phyloP scores from a whole-genome alignment of 2,888 invertebrate species.

The Yponomeuta evonymella region DNA sequence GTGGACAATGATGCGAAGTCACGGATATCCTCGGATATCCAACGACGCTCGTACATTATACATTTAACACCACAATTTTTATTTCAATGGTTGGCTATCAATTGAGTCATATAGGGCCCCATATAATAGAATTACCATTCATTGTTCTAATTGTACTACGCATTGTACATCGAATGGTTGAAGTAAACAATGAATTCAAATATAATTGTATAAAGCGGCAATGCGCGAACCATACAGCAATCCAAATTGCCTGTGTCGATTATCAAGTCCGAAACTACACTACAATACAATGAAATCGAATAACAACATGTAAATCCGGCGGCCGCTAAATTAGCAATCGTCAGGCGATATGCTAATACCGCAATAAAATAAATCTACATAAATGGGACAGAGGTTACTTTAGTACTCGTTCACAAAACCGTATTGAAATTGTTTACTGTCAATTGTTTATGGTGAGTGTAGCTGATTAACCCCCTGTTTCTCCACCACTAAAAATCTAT shows the following conservation, averaged over 20 bases:
- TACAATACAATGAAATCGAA: slow-evolving; percentile 6
- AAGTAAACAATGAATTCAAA: too few relatives aligned
- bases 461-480: too few relatives aligned
- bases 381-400: neutral
- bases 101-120: too few relatives aligned
- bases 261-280: neutral
- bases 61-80: too few relatives aligned
- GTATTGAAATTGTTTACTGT: neutral
- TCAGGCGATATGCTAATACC: slow-evolving; percentile 14
- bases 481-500: too few relatives aligned
- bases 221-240: neutral
- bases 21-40: too few relatives aligned
- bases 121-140: too few relatives aligned
- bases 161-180: too few relatives aligned
- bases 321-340: slow-evolving; percentile 12
- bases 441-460: neutral
- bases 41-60: too few relatives aligned
- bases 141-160: too few relatives aligned
- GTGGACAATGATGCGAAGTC: too few relatives aligned
- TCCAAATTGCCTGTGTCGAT: neutral
- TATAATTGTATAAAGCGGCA: neutral
- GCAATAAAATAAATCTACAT: slow-evolving; percentile 14
- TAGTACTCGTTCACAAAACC: neutral
- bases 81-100: too few relatives aligned
- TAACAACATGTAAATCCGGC: slow-evolving; percentile 2